Evolutionary conservation across 2,797 vertebrate genomes (phyloP), one percentile per base, ranked within the genome.

Genomic region (Ispidina lecontei): DNA sequence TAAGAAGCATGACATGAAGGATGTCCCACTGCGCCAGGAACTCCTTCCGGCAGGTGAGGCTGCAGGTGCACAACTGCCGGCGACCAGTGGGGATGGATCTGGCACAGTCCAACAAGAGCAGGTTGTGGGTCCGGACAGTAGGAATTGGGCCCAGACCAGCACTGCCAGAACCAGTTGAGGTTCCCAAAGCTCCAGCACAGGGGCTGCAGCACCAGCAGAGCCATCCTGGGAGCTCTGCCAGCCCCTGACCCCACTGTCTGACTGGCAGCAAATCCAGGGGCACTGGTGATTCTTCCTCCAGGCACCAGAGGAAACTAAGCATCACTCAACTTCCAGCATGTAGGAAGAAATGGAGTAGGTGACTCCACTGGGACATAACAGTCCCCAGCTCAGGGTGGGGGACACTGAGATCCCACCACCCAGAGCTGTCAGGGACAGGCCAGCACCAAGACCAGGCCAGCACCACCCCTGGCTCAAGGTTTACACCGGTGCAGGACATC

Each of bases 61-160:
- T 47, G 31, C 35, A 70, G 70, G 2, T 22, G 31, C 39, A 33
- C 52, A 21, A 5, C 4, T 1, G 19, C 67, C 7, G 0, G 68
- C 0, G 0, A 18, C 14, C 41, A 37, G n/a, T 5, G 2, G 70
- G 5, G 67, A 37, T 5, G 51, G 51, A 10, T 49, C 54, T 64
- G 74, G 74, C 56, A 55, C 75, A 55, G 29, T 21, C 14, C 3
- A 65, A 58, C n/a, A 55, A 39, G 59, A 83, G 47, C 1, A 1
- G 25, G 12, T 14, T 12, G 22, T 1, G 11, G 49, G 26, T 43
- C 17, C 17, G 17, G 82, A 25, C 0, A 0, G 49, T 56, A 73
- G 52, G 20, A 12, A 31, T 52, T 31, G 14, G 19, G 56, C 67
- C 4, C 1, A 54, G 62, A 43, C 68, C 65, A 54, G 35, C 23